phyloP scores from a whole-genome alignment of 2,888 invertebrate species.

The Tetanocera ferruginea region DNA sequence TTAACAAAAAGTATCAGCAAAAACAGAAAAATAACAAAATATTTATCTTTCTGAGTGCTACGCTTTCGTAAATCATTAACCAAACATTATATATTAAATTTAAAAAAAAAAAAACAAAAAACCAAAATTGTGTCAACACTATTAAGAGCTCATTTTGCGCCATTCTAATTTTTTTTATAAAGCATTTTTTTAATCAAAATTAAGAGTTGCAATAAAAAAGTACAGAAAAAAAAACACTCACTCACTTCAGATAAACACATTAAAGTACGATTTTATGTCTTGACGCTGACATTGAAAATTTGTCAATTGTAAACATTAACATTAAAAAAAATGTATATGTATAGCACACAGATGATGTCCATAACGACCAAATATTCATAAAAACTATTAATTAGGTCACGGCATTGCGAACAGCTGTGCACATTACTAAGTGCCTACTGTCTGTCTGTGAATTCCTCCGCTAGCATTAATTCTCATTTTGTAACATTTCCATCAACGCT shows the following conservation, averaged over 20 bases:
- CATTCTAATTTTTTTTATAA: neutral
- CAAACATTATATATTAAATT: no score
- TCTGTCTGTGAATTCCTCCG: neutral
- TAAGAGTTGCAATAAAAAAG: neutral
- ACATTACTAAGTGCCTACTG: neutral
- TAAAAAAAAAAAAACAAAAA: no score
- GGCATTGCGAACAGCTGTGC: neutral
- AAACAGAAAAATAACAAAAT: no score
- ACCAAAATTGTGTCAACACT: constrained; percentile 6
- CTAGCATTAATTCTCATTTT: neutral
- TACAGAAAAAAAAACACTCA: neutral
- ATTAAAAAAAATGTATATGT: neutral
- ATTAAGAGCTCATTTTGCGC: neutral
- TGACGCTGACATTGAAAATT: constrained; percentile 15
- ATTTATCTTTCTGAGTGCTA: no score
- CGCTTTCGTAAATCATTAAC: no score
- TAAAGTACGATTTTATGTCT: neutral
- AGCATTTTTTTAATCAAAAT: neutral
- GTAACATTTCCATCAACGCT: neutral
- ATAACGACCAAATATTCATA: neutral
- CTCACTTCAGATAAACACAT: neutral
- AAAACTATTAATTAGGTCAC: constrained; percentile 1
- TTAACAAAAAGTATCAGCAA: no score
- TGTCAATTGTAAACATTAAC: neutral
- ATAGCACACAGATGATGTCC: neutral